Percentiles rank a stretch among this genome's conserved stretches.
These are phyloP conservation scores for Stenoptilia bipunctidactyla DNA, from an alignment of 2,888 invertebrate species.

Conservation along the genomic window DNA sequence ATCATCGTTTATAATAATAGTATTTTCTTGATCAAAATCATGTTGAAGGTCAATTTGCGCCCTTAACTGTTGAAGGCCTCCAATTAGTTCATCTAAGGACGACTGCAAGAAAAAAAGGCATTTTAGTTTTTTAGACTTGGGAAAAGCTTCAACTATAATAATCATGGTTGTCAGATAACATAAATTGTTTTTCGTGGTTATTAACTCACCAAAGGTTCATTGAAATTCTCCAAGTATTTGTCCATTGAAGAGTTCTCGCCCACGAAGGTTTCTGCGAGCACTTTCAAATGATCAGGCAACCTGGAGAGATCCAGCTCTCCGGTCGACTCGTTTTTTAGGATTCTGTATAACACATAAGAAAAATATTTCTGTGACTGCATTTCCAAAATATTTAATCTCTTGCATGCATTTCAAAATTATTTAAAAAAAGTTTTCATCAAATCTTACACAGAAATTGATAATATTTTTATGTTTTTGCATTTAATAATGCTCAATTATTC, in stretches of 20 bases:
- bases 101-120: conserved; percentile 29
- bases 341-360: too few species aligned
- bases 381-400: too few species aligned
- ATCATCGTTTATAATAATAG: conserved; percentile 50
- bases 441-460: too few species aligned
- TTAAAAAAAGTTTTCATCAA: too few species aligned
- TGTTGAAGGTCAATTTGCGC: conserved; percentile 53
- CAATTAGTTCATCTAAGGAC: conserved; percentile 43
- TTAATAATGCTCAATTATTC: too few species aligned
- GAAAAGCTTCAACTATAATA: too few species aligned
- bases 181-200: too few species aligned
- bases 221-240: conserved; percentile 35
- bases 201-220: conserved; percentile 37
- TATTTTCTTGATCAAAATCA: conserved; percentile 47
- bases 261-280: conserved; percentile 36
- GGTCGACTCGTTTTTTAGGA: conserved; percentile 33
- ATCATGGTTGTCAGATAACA: too few species aligned
- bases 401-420: too few species aligned
- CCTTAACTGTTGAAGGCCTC: conserved; percentile 49
- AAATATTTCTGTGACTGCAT: too few species aligned
- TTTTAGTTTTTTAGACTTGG: too few species aligned
- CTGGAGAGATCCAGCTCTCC: conserved; percentile 39
- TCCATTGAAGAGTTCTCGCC: conserved; percentile 42
- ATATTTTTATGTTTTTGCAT: too few species aligned
- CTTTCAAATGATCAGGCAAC: conserved; percentile 43